These are phyloP conservation scores for Lepidonotus clava DNA, from an alignment of 2,888 invertebrate species.

Conservation along the genomic window DNA sequence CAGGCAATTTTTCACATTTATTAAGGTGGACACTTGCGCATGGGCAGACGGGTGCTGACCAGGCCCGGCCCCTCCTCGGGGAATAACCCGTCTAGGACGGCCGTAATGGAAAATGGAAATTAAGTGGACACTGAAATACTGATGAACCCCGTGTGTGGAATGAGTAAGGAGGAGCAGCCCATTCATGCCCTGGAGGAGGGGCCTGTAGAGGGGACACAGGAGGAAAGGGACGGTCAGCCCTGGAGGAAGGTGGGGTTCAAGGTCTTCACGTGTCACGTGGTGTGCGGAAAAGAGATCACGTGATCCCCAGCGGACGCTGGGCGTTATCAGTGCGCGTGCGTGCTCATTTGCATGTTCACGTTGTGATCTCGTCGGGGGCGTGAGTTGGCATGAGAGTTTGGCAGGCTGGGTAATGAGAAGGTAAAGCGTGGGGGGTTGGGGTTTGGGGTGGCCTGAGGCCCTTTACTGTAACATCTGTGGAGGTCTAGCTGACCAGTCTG, in stretches of 20 bases:
- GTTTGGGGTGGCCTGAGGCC: too few relatives aligned
- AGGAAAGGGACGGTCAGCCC: neutral
- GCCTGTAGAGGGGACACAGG: neutral
- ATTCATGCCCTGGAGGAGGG: neutral
- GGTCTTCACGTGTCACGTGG: neutral
- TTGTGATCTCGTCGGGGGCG: slow-evolving; percentile 43
- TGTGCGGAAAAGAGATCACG: neutral
- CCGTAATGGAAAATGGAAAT: slow-evolving; percentile 51
- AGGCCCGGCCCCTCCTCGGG: neutral
- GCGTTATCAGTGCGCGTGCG: slow-evolving; percentile 23
- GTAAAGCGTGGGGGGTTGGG: neutral
- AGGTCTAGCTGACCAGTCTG: too few relatives aligned
- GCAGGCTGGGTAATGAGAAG: neutral
- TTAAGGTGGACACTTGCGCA: slow-evolving; percentile 50
- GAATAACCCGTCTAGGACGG: neutral
- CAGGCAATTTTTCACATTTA: slow-evolving; percentile 47
- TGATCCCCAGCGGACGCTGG: slow-evolving; percentile 12
- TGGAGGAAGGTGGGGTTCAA: neutral
- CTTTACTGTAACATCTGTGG: too few relatives aligned
- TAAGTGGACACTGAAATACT: slow-evolving; percentile 54
- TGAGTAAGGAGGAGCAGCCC: slow-evolving; percentile 23
- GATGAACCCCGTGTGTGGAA: slow-evolving; percentile 49
- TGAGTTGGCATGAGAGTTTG: slow-evolving; percentile 45
- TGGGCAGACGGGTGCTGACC: slow-evolving; percentile 40
- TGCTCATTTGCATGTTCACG: slow-evolving; percentile 35